Percentiles rank a stretch among this genome's conserved stretches.
These are phyloP conservation scores for Loxodonta africana DNA, from an alignment of 2,113 vertebrate genomes.

Conservation along the genomic window DNA sequence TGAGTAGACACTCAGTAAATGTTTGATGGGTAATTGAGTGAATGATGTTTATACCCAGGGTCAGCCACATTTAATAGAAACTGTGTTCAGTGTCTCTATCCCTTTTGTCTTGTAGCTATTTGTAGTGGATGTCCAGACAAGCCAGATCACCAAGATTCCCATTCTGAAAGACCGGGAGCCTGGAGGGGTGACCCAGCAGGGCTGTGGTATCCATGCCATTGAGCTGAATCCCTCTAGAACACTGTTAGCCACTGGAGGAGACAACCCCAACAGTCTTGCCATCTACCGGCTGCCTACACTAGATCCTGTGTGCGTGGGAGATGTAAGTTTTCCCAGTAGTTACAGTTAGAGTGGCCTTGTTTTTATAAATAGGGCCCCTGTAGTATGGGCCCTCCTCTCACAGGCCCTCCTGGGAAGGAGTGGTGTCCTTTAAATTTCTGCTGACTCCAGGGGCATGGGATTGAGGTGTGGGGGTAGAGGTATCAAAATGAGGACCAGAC, in stretches of 20 bases:
- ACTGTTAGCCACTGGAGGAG: constrained; percentile 97
- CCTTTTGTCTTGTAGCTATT: constrained; percentile 91
- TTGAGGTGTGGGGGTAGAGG: neutral
- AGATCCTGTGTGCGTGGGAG: constrained; percentile 98
- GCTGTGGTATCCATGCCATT: constrained; percentile 98
- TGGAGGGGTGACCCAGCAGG: constrained; percentile 92
- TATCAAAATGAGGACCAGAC: neutral
- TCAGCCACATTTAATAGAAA: constrained; percentile 17
- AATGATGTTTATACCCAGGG: neutral
- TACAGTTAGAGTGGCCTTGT: neutral
- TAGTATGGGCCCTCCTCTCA: neutral
- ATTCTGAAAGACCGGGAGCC: constrained; percentile 96
- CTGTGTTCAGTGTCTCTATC: neutral
- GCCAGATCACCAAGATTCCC: constrained; percentile 98
- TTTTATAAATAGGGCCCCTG: neutral
- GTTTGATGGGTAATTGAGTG: constrained; percentile 18
- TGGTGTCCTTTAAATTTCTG: constrained; percentile 26
- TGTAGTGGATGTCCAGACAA: constrained; percentile 96
- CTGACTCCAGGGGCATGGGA: neutral
- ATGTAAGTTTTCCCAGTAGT: constrained; percentile 92
- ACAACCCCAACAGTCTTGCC: constrained; percentile 99
- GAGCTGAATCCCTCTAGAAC: constrained; percentile 97
- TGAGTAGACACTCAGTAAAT: constrained; percentile 26
- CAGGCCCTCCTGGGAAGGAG: neutral
- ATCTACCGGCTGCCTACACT: constrained; percentile 97